Base-by-base conservation (phyloP, 2,888 invertebrate genomes). In the Notocelia uddmanniana region DNA sequence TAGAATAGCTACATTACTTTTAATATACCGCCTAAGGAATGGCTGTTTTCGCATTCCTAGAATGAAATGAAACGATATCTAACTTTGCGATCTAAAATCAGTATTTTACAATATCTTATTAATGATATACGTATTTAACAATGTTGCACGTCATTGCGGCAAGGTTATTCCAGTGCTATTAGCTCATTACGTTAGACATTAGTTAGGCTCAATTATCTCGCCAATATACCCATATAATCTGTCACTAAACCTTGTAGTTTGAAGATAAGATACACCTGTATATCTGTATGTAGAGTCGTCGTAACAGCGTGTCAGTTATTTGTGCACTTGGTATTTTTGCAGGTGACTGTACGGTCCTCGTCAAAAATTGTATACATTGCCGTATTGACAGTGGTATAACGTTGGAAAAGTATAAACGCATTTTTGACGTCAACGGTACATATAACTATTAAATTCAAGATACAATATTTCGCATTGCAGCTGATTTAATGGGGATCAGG, bases 381-480 rank as follows among this genome's bases (percentile, higher is more conserved):
- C n/a, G n/a, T n/a, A n/a, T n/a, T n/a, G n/a, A n/a, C n/a, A n/a
- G n/a, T 31, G 3, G 31, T 31, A 31, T 6, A 31, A 31, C 5
- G 3, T 5, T 6, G 8, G 8, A 31, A 31, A 31, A 31, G 31
- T 31, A 31, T 21, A 52, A 21, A 19, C 21, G 11, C 0, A 10
- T 21, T 11, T 21, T 21, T 10, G 13, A 52, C 21, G 9, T 19
- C 50, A 19, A 50, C 19, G 10, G 15, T 19, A 58, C 34, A 1
- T 26, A 48, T n/a, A n/a, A n/a, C n/a, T n/a, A n/a, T n/a, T n/a
- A 9, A 15, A 55, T 26, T 41, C 18, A 41, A 48, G 23, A 55
- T 50, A 18, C 59, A n/a, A 67, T 50, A 62, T 34, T 50, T 72
- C 72, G 72, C 72, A 68, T 57, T 68, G 72, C 72, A 55, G 62